Evolutionary conservation across 2,797 vertebrate genomes (phyloP), one percentile per base, ranked within the genome.

Genomic region (Micrastur ruficollis): DNA sequence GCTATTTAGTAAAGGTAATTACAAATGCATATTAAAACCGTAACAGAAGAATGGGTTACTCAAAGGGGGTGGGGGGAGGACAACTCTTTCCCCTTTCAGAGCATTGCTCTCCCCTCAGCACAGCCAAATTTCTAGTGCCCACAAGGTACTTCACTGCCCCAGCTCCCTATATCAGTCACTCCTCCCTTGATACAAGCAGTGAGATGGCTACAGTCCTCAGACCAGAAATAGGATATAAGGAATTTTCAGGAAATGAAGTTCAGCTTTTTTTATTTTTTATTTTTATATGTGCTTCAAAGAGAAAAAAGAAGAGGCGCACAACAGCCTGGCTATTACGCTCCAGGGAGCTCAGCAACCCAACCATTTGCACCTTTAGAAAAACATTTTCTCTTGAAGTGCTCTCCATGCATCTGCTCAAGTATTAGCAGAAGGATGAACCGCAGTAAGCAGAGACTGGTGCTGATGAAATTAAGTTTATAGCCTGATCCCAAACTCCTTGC

Each of bases 1-100:
- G 98, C 98, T 98, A 97, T 98, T 98, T 98, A 98, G 98, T 99
- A 99, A 99, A 99, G 97, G 98, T 98, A 98, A 98, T 98, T 98
- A 98, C 98, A 98, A 98, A 99, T 98, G 98, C 98, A 98, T 98
- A 98, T 98, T 98, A 98, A 98, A 98, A 98, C 98, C 98, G 98
- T 98, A 98, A 98, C 95, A 98, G 98, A 99, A 97, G 93, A 97
- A 96, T 93, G 97, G 96, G 95, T 97, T 97, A 97, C 98, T 98
- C 97, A 98, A 96, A 94, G 92, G 93, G 94, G 93, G 56, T 80
- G 78, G 91, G 47, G 73, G 72, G 62, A 75, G 92, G 93, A 95
- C 93, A 87, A 90, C 91, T 93, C 90, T 95, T 93, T 96, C 95
- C 92, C 96, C 97, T 97, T 89, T 94, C 95, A 96, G 95, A 97